Percentiles rank a stretch among this genome's conserved stretches.
phyloP scores from a whole-genome alignment of 2,113 vertebrate species.

The Brachyistius frenatus region DNA sequence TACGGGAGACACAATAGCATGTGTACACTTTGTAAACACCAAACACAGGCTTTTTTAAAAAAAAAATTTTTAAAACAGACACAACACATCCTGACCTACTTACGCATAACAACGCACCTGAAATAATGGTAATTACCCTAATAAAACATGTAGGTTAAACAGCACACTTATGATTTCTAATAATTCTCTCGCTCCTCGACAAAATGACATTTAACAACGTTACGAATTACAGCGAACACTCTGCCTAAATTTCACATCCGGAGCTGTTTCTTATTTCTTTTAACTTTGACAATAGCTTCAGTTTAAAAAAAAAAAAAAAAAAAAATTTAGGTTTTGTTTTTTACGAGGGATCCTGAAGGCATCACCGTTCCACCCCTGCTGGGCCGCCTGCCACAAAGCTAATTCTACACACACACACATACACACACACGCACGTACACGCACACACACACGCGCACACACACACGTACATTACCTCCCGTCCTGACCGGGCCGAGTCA shows the following conservation, averaged over 20 bases:
- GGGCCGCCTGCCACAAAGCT: conserved; percentile 52
- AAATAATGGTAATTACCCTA: too few relatives aligned
- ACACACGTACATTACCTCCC: not conserved
- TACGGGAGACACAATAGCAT: too few relatives aligned
- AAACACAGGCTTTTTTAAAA: too few relatives aligned
- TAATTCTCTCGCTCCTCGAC: too few relatives aligned
- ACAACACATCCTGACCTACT: too few relatives aligned
- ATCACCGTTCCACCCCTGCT: conserved; percentile 67
- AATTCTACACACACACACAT: conserved; percentile 49
- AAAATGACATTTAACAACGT: too few relatives aligned
- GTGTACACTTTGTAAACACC: too few relatives aligned
- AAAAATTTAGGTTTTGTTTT: fast-evolving
- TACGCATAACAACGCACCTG: too few relatives aligned
- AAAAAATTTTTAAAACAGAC: too few relatives aligned
- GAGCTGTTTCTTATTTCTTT: not conserved
- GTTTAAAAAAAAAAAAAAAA: too few relatives aligned
- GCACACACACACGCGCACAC: conserved; percentile 57
- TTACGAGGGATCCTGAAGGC: conserved; percentile 66
- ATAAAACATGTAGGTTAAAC: too few relatives aligned
- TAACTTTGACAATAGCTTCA: not conserved
- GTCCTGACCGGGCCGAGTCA: not conserved
- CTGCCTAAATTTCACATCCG: not conserved
- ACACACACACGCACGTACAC: conserved; percentile 14
- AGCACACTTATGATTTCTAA: too few relatives aligned
- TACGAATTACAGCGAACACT: not conserved